Evolutionary conservation across 2,888 invertebrate species (phyloP).

Genomic region (Caenorhabditis sp.): DNA sequence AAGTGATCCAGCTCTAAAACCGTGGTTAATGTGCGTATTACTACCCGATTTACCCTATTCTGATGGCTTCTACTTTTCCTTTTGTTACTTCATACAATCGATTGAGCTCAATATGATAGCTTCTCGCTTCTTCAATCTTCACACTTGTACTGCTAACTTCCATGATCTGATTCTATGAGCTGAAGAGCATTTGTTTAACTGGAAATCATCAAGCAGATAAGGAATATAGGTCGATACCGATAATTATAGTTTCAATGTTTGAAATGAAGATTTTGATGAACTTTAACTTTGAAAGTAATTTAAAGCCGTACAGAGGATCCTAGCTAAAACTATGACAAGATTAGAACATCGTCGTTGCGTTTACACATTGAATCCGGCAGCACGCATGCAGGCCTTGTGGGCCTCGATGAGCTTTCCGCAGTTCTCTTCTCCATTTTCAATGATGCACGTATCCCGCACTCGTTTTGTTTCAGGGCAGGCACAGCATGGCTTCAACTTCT

Average conservation of each 20-base stretch:
- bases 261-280: too few species aligned
- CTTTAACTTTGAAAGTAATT: background rate
- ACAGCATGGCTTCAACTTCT: slow-evolving; percentile 81
- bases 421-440: slow-evolving; percentile 86
- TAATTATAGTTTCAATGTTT: too few species aligned
- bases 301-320: slow-evolving; percentile 24
- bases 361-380: slow-evolving; percentile 95
- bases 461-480: slow-evolving; percentile 82
- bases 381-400: slow-evolving; percentile 95
- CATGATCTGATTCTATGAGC: background rate
- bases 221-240: too few species aligned
- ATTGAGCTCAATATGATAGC: slow-evolving; percentile 38
- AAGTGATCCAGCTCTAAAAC: too few species aligned
- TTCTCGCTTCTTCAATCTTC: slow-evolving; percentile 30
- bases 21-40: background rate
- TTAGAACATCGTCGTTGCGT: background rate
- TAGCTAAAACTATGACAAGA: slow-evolving; percentile 10
- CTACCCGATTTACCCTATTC: slow-evolving; percentile 7
- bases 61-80: slow-evolving; percentile 28
- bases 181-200: too few species aligned
- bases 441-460: slow-evolving; percentile 80
- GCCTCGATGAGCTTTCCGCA: slow-evolving; percentile 93
- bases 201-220: too few species aligned
- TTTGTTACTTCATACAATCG: slow-evolving; percentile 32
- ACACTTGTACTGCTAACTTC: background rate